A percentile compares a stretch with the other conserved stretches of the same genome.
These are phyloP conservation scores for Drosophila algonquin DNA, from an alignment of 2,888 invertebrate genomes.

Conservation along the genomic window DNA sequence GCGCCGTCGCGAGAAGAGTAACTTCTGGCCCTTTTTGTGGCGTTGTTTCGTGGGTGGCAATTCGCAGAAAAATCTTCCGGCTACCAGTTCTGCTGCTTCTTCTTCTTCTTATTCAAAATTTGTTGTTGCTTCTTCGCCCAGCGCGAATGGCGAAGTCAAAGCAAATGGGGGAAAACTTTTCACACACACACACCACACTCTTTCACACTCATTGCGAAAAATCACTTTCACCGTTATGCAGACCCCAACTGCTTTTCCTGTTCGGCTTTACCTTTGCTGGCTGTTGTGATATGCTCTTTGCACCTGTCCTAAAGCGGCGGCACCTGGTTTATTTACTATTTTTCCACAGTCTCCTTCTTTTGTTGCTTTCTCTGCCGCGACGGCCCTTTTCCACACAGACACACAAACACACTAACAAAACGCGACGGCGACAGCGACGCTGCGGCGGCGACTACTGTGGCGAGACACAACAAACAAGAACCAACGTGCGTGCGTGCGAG, in stretches of 20 bases:
- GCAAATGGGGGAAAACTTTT: slow-evolving; percentile 1
- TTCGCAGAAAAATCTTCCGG: slow-evolving; percentile 66
- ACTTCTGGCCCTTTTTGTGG: slow-evolving; percentile 69
- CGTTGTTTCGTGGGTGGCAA: slow-evolving; percentile 71
- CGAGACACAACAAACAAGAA: slow-evolving; percentile 38
- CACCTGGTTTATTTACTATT: slow-evolving; percentile 43
- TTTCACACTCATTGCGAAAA: slow-evolving; percentile 12
- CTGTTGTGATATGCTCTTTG: slow-evolving; percentile 20
- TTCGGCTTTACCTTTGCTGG: slow-evolving; percentile 31
- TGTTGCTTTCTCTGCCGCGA: slow-evolving; percentile 47
- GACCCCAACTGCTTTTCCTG: slow-evolving; percentile 53
- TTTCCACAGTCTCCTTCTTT: slow-evolving; percentile 46
- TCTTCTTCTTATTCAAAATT: slow-evolving; percentile 47
- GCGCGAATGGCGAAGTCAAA: background rate
- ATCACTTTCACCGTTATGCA: slow-evolving; percentile 65
- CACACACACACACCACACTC: background rate
- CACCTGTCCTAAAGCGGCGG: slow-evolving; percentile 34
- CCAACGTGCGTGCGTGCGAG: slow-evolving; percentile 45
- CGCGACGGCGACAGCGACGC: slow-evolving; percentile 28
- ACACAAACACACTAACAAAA: slow-evolving; percentile 39
- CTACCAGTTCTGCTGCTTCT: slow-evolving; percentile 27
- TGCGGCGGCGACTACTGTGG: slow-evolving; percentile 9
- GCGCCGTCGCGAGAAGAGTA: slow-evolving; percentile 55
- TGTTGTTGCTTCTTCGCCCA: slow-evolving; percentile 30
- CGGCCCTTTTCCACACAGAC: slow-evolving; percentile 41